Conservation (phyloP, 2,797 vertebrate species). For the Eutrigla gurnardus region DNA sequence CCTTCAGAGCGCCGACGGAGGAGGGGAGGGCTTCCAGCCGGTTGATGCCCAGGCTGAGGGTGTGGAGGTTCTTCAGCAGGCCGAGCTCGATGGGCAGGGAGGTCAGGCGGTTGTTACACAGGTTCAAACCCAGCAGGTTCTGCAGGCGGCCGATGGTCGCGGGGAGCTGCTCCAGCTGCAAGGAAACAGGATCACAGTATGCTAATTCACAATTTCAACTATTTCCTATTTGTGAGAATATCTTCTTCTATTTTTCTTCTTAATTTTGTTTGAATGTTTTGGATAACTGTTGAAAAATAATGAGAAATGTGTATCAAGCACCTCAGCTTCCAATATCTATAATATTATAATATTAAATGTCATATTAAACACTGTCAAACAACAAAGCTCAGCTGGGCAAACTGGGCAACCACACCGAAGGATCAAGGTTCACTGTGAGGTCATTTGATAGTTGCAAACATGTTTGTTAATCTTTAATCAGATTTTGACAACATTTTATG, state of each 20-base stretch:
- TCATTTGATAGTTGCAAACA: neutral
- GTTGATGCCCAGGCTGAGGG: slow-evolving; percentile 91
- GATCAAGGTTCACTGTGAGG: neutral
- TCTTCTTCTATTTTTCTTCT: neutral
- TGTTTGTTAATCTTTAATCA: neutral
- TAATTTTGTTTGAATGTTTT: neutral
- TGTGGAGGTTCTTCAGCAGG: slow-evolving; percentile 84
- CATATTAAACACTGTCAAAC: neutral
- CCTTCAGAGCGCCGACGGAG: slow-evolving; percentile 82
- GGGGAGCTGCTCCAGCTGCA: slow-evolving; percentile 87
- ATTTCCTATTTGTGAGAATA: neutral
- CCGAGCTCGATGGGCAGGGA: slow-evolving; percentile 86
- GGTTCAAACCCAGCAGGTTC: slow-evolving; percentile 85
- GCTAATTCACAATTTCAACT: neutral
- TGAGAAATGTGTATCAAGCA: neutral
- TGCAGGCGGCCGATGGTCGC: slow-evolving; percentile 84
- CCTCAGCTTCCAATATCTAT: neutral
- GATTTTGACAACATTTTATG: no score
- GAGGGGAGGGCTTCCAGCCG: slow-evolving; percentile 83
- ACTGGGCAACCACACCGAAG: neutral
- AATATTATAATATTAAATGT: no score
- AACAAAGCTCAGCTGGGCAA: neutral
- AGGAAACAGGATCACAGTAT: neutral
- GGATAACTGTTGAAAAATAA: no score
- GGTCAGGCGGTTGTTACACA: slow-evolving; percentile 93